Evolutionary conservation across 2,113 vertebrate genomes (phyloP).

Genomic region (Tympanuchus pallidicinctus): DNA sequence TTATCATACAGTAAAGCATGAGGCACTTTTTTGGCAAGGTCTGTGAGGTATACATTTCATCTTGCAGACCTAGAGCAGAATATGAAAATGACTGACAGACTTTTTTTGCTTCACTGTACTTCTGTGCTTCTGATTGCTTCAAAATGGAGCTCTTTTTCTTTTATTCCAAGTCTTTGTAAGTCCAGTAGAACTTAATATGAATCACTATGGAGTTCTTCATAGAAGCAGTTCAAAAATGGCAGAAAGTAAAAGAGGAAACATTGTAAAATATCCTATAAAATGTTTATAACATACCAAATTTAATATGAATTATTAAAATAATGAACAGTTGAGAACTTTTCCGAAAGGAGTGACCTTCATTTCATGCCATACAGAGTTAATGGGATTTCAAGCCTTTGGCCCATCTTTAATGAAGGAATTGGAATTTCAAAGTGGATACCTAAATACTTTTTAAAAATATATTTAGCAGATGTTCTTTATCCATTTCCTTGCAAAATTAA

Average conservation of each 20-base stretch:
- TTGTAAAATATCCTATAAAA: background rate
- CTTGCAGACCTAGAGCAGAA: background rate
- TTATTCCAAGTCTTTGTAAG: background rate
- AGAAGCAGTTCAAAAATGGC: background rate
- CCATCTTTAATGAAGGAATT: background rate
- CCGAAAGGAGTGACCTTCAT: background rate
- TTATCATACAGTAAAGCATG: background rate
- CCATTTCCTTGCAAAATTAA: background rate
- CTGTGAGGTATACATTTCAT: background rate
- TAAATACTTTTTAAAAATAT: background rate
- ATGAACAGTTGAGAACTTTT: background rate
- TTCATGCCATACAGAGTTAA: background rate
- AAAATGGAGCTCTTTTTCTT: background rate
- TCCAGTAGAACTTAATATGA: background rate
- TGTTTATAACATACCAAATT: background rate
- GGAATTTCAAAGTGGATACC: background rate
- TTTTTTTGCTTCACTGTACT: background rate
- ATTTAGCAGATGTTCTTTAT: background rate
- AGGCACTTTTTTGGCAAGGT: background rate
- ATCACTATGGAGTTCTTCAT: background rate
- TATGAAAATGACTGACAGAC: background rate
- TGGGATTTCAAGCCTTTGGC: background rate
- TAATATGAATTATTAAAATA: background rate
- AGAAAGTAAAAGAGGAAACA: background rate
- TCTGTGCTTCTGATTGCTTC: background rate